phyloP scores from a whole-genome alignment of 2,113 vertebrate genomes.

The Coregonus clupeaformis region DNA sequence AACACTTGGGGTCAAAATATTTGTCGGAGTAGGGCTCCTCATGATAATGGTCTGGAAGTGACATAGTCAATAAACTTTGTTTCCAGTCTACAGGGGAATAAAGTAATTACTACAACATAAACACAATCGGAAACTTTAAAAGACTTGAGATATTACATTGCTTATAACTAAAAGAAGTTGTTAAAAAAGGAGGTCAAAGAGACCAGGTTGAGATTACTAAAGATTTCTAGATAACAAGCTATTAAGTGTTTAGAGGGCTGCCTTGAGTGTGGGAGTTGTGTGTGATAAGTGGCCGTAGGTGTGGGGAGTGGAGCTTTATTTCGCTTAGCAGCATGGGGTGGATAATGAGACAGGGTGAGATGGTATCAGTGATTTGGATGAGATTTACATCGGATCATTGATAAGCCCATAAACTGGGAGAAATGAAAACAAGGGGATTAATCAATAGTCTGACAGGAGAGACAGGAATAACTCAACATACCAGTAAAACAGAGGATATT shows the following conservation, averaged over 20 bases:
- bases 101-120: no score
- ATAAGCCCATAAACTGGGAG: conserved; percentile 11
- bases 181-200: no score
- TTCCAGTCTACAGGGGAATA: no score
- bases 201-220: no score
- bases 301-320: conserved; percentile 10
- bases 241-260: neutral
- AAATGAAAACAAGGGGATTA: conserved; percentile 21
- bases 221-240: neutral
- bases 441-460: conserved; percentile 36
- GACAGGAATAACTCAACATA: conserved; percentile 2
- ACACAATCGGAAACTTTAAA: no score
- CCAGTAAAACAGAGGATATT: neutral
- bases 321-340: neutral
- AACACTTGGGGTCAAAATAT: no score
- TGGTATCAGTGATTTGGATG: conserved; percentile 14
- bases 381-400: conserved; percentile 34
- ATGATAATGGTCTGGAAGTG: no score
- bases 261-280: neutral
- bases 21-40: no score
- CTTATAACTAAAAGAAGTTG: no score
- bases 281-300: conserved; percentile 1
- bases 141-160: no score
- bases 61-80: no score
- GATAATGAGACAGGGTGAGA: neutral